Conservation (phyloP, 2,113 vertebrate species). For the Paradoxurus hermaphroditus region DNA sequence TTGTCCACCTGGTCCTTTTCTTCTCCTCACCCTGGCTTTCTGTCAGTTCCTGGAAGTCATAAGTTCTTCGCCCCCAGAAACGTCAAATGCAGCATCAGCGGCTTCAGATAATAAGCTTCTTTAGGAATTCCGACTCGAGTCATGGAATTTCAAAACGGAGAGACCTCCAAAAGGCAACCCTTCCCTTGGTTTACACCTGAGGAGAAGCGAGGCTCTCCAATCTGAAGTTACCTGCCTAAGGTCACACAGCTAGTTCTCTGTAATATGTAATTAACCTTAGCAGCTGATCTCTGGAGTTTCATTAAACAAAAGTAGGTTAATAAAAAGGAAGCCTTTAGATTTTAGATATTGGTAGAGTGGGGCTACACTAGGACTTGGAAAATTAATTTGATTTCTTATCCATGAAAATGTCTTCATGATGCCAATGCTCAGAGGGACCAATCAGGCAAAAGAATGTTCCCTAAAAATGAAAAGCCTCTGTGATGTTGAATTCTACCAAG, state of each 20-base stretch:
- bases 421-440: neutral
- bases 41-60: conserved; percentile 8
- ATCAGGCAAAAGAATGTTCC: conserved; percentile 36
- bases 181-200: neutral
- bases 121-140: neutral
- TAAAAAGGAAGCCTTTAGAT: conserved; percentile 63
- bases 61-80: neutral
- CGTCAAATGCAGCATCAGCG: neutral
- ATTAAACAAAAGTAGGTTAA: conserved; percentile 69
- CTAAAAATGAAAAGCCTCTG: conserved; percentile 36
- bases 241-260: conserved; percentile 24
- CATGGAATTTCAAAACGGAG: conserved; percentile 10
- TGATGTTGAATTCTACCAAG: conserved; percentile 16
- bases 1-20: neutral
- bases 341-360: conserved; percentile 55
- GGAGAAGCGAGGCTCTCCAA: neutral
- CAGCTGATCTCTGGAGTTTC: conserved; percentile 57
- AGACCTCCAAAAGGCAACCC: neutral
- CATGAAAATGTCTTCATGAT: conserved; percentile 46
- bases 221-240: neutral
- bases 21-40: neutral
- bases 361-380: conserved; percentile 37
- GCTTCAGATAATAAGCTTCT: neutral
- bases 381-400: conserved; percentile 68
- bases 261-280: conserved; percentile 64